Evolutionary conservation across 1,140 invertebrate species (phyloP).

Genomic region (honey bee (Apis mellifera)): Amel_HAv3.1 CM009943.2:9580001-9580500

Average conservation of each 20-base stretch:
- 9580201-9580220: too few species aligned
- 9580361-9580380: neutral
- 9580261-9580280: too few species aligned
- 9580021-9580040: neutral
- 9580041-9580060: neutral
- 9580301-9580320: too few species aligned
- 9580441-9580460: conserved; percentile 14
- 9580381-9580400: neutral
- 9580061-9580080: neutral
- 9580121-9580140: neutral
- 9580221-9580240: too few species aligned
- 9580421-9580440: neutral
- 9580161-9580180: too few species aligned
- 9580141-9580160: neutral
- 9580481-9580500: conserved; percentile 37
- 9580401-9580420: neutral
- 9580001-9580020: conserved; percentile 37
- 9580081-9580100: neutral
- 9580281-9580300: too few species aligned
- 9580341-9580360: too few species aligned
- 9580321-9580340: too few species aligned
- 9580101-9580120: neutral
- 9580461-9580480: conserved; percentile 43
- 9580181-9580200: too few species aligned
- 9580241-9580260: too few species aligned